Evolutionary conservation across 2,113 vertebrate species (phyloP), one percentile per base, ranked within the genome.

Genomic region (Numida meleagris): DNA sequence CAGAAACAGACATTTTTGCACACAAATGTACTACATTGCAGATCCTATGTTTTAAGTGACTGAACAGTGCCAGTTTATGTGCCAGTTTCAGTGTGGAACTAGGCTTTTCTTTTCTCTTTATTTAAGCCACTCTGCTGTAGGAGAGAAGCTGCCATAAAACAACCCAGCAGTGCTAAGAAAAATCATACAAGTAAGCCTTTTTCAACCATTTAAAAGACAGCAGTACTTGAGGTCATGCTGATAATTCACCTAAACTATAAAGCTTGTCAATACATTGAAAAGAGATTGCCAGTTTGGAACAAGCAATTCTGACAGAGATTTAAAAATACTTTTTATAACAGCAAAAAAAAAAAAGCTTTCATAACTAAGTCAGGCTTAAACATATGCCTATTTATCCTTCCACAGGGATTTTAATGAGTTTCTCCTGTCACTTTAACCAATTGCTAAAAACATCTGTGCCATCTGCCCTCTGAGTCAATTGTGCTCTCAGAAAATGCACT

Each of bases 361-460:
- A 76, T 55, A 81, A 91, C 51, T 33, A 59, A 79, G 7, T 17
- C 34, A 59, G 36, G 13, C 31, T 85, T 85, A 82, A 92, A 82
- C 2, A 0, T 38, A 67, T 51, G 57, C 25, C 12, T 55, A 25
- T 65, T 95, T 89, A 79, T 58, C 77, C 23, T 82, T 88, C 55
- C 55, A 70, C 24, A 8, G 12, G 29, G 59, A 80, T 88, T 91
- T 85, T 95, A 82, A 85, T 85, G 17, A 82, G n/a, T 81, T 94
- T 89, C 46, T 80, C 51, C 82, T 81, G 68, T 90, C 65, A 83
- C 38, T 88, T 94, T 61, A 95, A 83, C 75, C 75, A 65, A 77
- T n/a, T 83, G 68, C 85, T 76, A 57, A 81, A 91, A 80, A 88
- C 82, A 93, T 57, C 90, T 94, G 79, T 74, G 61, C 61, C 86